phyloP scores from a whole-genome alignment of 2,888 invertebrate genomes.

The Chalcis sispes region DNA sequence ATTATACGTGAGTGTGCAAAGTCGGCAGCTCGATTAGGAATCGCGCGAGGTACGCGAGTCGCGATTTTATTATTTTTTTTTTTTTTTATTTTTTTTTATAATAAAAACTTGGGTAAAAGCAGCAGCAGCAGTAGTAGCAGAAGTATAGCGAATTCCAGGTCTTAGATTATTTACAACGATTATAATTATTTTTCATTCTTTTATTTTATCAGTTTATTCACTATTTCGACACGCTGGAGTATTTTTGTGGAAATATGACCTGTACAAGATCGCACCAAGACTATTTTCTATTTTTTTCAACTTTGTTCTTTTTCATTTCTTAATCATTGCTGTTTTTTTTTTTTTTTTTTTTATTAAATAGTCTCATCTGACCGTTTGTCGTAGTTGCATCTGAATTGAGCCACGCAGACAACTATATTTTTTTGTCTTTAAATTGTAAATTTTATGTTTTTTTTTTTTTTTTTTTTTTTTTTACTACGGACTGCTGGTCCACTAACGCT shows the following conservation, averaged over 20 bases:
- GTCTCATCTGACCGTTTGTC: neutral
- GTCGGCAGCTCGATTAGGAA: slow-evolving; percentile 51
- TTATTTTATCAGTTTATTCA: slow-evolving; percentile 20
- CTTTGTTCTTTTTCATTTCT: slow-evolving; percentile 11
- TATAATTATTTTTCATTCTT: slow-evolving; percentile 32
- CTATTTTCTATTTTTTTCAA: slow-evolving; percentile 29
- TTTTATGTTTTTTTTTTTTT: slow-evolving; percentile 9
- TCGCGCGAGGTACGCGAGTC: slow-evolving; percentile 58
- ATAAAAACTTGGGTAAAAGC: slow-evolving; percentile 39
- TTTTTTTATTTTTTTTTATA: slow-evolving; percentile 30
- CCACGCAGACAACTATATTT: slow-evolving; percentile 15
- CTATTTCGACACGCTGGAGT: slow-evolving; percentile 16
- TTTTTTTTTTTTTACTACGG: slow-evolving; percentile 33
- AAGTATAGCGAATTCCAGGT: slow-evolving; percentile 57
- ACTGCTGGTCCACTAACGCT: slow-evolving; percentile 44
- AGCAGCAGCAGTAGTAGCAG: slow-evolving; percentile 40
- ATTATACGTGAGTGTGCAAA: slow-evolving; percentile 38
- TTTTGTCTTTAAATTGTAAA: slow-evolving; percentile 35
- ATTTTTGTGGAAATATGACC: slow-evolving; percentile 45
- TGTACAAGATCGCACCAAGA: slow-evolving; percentile 46
- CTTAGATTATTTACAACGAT: slow-evolving; percentile 61
- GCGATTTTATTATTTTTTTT: too few species aligned
- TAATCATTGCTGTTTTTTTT: neutral
- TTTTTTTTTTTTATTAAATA: slow-evolving; percentile 15
- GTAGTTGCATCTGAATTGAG: slow-evolving; percentile 30